Evolutionary conservation across 37 sponge, comb jelly and placozoan species (phyloP).

Genomic region (Cliona cf. orientalis): DNA sequence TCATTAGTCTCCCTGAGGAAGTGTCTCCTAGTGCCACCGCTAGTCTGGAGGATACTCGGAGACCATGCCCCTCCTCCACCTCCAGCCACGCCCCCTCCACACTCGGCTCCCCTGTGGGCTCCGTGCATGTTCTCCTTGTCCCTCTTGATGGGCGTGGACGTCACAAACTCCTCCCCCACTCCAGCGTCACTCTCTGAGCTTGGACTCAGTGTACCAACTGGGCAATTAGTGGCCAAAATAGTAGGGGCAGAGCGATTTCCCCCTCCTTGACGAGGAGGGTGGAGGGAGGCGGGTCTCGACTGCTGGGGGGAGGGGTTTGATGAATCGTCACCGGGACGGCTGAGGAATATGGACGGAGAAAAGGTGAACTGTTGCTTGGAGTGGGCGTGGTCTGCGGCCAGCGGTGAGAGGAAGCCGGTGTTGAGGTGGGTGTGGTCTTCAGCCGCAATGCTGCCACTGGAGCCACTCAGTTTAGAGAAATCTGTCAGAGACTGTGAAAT

Average conservation of each 20-base stretch:
- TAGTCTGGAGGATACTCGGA: conserved; percentile 9
- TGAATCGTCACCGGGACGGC: conserved; percentile 14
- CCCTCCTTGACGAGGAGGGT: too few relatives aligned
- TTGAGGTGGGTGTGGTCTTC: conserved; percentile 25
- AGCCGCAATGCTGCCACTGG: too few relatives aligned
- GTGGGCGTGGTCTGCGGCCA: conserved; percentile 16
- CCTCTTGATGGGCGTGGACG: conserved; percentile 60
- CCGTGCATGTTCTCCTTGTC: conserved; percentile 47
- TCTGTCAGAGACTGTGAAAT: too few relatives aligned
- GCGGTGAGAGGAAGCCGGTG: conserved; percentile 41
- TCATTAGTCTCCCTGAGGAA: conserved; percentile 26
- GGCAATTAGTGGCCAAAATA: too few relatives aligned
- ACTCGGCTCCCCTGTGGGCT: too few relatives aligned
- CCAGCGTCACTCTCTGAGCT: conserved; percentile 2
- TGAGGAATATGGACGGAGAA: conserved; percentile 74
- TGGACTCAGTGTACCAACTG: neutral
- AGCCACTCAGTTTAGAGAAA: too few relatives aligned
- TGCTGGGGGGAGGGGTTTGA: neutral
- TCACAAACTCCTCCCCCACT: conserved; percentile 21
- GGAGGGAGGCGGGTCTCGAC: too few relatives aligned
- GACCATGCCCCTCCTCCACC: conserved; percentile 11
- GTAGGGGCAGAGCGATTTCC: neutral
- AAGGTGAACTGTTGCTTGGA: conserved; percentile 15
- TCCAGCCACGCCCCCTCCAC: neutral
- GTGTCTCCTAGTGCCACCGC: neutral